Conservation (phyloP, 2,888 invertebrate species). For the Neoitamus cyanurus region DNA sequence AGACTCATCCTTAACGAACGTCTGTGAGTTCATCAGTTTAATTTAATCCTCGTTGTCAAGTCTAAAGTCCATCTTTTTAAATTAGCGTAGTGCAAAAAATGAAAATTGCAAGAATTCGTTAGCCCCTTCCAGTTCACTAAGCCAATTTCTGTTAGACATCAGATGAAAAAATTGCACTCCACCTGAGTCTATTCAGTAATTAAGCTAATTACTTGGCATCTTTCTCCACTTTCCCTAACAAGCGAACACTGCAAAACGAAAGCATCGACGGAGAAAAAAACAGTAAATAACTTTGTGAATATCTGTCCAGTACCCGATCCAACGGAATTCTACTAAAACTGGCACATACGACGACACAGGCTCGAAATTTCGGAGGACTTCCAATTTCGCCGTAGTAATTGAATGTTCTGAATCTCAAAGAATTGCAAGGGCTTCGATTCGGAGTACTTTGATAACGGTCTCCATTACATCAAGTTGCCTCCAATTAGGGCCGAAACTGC, state of each 20-base stretch:
- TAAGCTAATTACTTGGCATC: not conserved
- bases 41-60: too few relatives aligned
- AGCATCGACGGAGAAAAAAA: not conserved
- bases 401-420: conserved; percentile 16
- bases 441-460: not conserved
- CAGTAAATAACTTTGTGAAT: not conserved
- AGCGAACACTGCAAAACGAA: not conserved
- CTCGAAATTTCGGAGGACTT: not conserved
- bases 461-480: conserved; percentile 16
- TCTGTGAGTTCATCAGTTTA: too few relatives aligned
- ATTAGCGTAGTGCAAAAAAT: too few relatives aligned
- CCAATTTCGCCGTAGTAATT: not conserved
- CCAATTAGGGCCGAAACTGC: not conserved
- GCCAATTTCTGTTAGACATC: not conserved
- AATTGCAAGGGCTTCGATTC: not conserved
- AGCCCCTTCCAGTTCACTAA: not conserved
- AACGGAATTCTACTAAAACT: not conserved
- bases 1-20: too few relatives aligned
- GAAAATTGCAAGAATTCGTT: not conserved
- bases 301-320: not conserved
- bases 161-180: not conserved
- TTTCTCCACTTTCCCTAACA: not conserved
- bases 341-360: not conserved
- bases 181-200: not conserved
- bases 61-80: too few relatives aligned